Evolutionary conservation across 2,888 invertebrate species (phyloP), one percentile per base, ranked within the genome.

Genomic region (Cordilura impudica): DNA sequence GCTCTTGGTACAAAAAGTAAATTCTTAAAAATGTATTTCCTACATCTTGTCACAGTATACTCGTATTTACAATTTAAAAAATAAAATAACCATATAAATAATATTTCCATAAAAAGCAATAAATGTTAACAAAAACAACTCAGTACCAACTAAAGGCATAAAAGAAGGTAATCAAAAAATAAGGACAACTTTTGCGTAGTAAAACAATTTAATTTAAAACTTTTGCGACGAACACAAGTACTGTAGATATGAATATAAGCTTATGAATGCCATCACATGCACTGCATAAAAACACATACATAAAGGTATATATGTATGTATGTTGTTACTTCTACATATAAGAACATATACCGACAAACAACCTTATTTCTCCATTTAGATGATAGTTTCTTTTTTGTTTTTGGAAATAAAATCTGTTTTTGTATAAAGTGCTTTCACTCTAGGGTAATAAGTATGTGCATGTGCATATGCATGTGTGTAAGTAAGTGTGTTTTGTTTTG

Each of bases 171-270:
- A 79, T 75, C 79, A 67, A 75, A 79, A 79, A 73, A 77, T 77
- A 80, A 73, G 47, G 61, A 80, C 72, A 80, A 76, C 66, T 77
- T 76, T 81, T 80, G 54, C 67, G 73, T 78, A 78, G 81, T 81
- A 78, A 82, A 83, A 82, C 82, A 82, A 82, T 83, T 83, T 81
- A 83, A 83, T 83, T 82, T 83, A 81, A 82, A 83, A 83, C 76
- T 82, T 82, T 80, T 61, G 49, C 82, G 78, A 81, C 79, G 78
- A 58, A 60, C 65, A 29, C 45, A 47, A 56, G n/a, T n/a, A n/a
- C n/a, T n/a, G n/a, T 14, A 56, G 67, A 61, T 19, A 79, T 56
- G 12, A 51, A 19, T 47, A 23, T 3, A 18, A 31, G 18, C 3
- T 49, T 16, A 71, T 47, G 18, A 54, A 70, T 26, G 58, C 39